phyloP scores from a whole-genome alignment of 2,113 vertebrate species.

The Chloroceryle aenea region DNA sequence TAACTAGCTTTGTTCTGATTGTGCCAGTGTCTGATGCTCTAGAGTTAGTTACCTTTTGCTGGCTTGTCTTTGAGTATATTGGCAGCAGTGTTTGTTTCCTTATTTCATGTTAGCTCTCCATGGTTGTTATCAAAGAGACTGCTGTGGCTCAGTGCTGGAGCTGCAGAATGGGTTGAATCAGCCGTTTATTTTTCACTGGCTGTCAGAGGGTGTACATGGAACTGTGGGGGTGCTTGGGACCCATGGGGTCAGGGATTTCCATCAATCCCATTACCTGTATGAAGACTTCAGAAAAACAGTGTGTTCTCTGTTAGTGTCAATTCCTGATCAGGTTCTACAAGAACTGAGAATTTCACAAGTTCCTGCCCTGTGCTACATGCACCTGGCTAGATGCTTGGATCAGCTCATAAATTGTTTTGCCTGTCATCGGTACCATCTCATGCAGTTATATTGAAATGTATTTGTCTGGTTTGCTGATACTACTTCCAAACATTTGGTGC shows the following conservation, averaged over 20 bases:
- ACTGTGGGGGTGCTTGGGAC: background rate
- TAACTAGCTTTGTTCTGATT: conserved; percentile 25
- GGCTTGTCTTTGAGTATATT: background rate
- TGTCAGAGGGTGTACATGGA: background rate
- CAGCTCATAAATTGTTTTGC: background rate
- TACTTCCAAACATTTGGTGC: background rate
- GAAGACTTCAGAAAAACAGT: background rate
- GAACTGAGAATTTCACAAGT: background rate
- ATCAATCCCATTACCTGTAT: background rate
- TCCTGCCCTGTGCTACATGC: background rate
- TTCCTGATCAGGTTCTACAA: background rate
- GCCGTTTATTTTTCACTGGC: background rate
- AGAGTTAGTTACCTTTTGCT: background rate
- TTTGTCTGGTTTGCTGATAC: background rate
- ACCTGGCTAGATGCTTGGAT: background rate
- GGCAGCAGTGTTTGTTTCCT: background rate
- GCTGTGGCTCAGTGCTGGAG: background rate
- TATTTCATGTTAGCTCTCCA: background rate
- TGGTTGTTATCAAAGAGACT: background rate
- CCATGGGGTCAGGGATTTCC: rapidly evolving
- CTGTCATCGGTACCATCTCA: background rate
- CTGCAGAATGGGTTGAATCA: background rate
- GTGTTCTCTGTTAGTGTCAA: background rate
- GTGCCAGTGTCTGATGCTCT: background rate
- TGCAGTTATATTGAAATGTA: background rate